Conservation (phyloP, 2,797 vertebrate species). For the Sebastes steindachneri region DNA sequence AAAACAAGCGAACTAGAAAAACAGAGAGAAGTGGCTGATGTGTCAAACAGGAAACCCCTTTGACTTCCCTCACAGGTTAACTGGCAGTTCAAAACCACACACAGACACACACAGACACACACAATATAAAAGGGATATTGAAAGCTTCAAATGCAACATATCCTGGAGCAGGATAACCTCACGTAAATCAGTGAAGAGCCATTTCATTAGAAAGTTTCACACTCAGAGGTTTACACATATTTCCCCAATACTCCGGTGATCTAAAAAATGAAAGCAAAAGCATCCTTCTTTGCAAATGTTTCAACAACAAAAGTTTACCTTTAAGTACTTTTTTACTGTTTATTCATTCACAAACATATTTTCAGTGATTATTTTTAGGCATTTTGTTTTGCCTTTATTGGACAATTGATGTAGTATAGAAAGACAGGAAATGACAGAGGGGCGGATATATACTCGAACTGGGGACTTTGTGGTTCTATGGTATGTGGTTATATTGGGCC, state of each 20-base stretch:
- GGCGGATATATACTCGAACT: too few relatives aligned
- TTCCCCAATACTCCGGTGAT: not conserved
- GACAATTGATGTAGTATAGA: not conserved
- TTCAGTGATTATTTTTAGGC: not conserved
- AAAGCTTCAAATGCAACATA: too few relatives aligned
- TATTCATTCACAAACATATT: not conserved
- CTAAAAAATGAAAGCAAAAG: not conserved
- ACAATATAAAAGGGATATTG: not conserved
- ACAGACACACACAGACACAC: not conserved
- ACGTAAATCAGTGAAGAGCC: too few relatives aligned
- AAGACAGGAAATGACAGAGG: not conserved
- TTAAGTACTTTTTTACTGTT: not conserved
- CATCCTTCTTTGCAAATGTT: not conserved
- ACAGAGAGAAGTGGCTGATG: constrained; percentile 18
- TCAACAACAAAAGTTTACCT: not conserved
- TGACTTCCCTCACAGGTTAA: constrained; percentile 52
- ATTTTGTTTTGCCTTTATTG: not conserved
- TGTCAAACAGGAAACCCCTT: constrained; percentile 60
- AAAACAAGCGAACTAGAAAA: not conserved
- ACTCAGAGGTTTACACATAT: not conserved
- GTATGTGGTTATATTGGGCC: not conserved
- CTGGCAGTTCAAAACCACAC: not conserved
- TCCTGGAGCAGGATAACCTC: too few relatives aligned
- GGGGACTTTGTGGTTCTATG: not conserved
- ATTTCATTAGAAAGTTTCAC: too few relatives aligned